phyloP scores from a whole-genome alignment of 2,888 invertebrate species.

The Dorcus parallelipipedus region DNA sequence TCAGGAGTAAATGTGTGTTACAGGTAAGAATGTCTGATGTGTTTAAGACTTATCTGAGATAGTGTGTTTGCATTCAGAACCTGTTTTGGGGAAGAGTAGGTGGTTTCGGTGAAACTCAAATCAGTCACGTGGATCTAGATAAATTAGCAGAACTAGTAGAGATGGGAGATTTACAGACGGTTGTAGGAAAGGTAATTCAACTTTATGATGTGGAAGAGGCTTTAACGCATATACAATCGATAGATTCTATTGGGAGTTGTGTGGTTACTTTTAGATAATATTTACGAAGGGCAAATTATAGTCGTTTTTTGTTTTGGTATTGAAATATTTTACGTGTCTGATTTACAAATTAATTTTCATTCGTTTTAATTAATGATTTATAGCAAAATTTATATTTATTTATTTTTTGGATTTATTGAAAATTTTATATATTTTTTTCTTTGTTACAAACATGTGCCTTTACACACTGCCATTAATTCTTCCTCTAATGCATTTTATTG shows the following conservation, averaged over 20 bases:
- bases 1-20: conserved; percentile 46
- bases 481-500: background rate
- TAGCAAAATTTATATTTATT: too few species aligned
- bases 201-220: conserved; percentile 45
- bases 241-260: conserved; percentile 45
- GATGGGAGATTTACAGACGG: conserved; percentile 54
- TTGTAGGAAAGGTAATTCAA: conserved; percentile 54
- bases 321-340: too few species aligned
- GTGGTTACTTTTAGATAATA: conserved; percentile 44
- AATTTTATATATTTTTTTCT: background rate
- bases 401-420: background rate
- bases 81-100: conserved; percentile 33
- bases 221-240: conserved; percentile 41
- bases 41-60: conserved; percentile 1
- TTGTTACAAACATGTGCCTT: too few species aligned
- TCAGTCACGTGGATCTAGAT: conserved; percentile 42
- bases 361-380: too few species aligned
- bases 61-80: conserved; percentile 13
- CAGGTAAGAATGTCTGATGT: conserved; percentile 42
- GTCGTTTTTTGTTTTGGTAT: too few species aligned
- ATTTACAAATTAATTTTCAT: too few species aligned
- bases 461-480: too few species aligned
- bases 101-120: conserved; percentile 43
- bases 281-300: background rate
- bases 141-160: conserved; percentile 50